A percentile compares a stretch with the other conserved stretches of the same genome.
Conservation (phyloP, 2,888 invertebrate genomes). For the Lycocerus yunnanus region DNA sequence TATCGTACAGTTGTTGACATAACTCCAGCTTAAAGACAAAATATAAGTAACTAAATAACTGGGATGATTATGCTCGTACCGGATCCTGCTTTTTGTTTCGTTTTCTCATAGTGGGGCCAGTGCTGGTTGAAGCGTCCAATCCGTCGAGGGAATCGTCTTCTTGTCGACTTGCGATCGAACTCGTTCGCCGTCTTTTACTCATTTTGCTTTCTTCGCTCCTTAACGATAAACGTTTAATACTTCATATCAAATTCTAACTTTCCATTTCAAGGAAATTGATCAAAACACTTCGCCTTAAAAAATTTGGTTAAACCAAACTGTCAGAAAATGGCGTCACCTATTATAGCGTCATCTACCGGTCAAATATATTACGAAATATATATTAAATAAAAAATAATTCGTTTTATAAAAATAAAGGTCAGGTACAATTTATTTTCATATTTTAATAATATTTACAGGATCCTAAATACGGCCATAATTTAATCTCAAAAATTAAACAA, state of each 20-base stretch:
- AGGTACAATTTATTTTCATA: not conserved
- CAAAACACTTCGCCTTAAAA: not conserved
- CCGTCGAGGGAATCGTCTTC: slow-evolving; percentile 77
- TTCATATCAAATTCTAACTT: not conserved
- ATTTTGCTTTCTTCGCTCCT: slow-evolving; percentile 54
- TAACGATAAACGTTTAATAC: not conserved
- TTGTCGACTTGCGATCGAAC: slow-evolving; percentile 77
- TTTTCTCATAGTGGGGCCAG: slow-evolving; percentile 58
- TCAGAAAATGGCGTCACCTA: not conserved
- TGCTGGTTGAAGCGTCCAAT: slow-evolving; percentile 59
- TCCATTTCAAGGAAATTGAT: not conserved
- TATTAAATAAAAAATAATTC: not conserved
- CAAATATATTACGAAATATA: not conserved
- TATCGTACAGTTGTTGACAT: slow-evolving; percentile 92
- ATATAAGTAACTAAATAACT: not conserved
- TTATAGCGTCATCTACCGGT: not conserved
- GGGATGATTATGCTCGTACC: slow-evolving; percentile 57
- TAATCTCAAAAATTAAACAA: not conserved
- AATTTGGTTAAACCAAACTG: not conserved
- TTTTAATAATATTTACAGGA: not conserved
- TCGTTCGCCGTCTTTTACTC: slow-evolving; percentile 82
- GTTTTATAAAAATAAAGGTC: not conserved
- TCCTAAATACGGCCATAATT: not conserved
- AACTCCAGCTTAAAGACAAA: slow-evolving; percentile 71
- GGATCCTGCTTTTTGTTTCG: slow-evolving; percentile 78